These are phyloP conservation scores for Chlamydotis undulata DNA, from an alignment of 2,113 vertebrate species.

Conservation along the genomic window DNA sequence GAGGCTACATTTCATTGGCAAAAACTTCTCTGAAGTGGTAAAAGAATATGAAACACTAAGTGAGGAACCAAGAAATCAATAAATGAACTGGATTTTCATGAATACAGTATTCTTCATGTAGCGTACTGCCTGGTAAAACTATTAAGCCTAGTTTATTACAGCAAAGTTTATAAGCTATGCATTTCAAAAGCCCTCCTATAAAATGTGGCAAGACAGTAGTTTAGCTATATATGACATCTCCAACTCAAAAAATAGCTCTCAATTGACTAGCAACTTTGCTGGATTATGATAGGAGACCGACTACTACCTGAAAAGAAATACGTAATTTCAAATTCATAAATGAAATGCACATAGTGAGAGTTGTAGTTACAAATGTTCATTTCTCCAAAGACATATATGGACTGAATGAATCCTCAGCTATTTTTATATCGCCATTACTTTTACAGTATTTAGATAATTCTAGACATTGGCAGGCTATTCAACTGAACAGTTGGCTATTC, in stretches of 20 bases:
- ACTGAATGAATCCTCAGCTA: constrained; percentile 11
- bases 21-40: not conserved
- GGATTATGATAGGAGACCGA: not conserved
- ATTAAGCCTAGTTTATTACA: not conserved
- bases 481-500: not conserved
- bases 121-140: not conserved
- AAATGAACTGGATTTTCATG: not conserved
- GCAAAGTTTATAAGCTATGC: not conserved
- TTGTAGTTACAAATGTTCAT: not conserved
- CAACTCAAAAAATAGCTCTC: not conserved
- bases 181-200: not conserved
- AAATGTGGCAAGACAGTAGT: not conserved
- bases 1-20: not conserved
- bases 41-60: not conserved
- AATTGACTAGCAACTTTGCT: not conserved
- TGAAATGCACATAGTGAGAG: not conserved
- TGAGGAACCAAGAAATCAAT: not conserved
- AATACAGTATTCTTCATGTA: not conserved
- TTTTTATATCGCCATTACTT: not conserved
- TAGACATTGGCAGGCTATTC: not conserved
- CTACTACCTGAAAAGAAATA: not conserved
- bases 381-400: not conserved
- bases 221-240: not conserved
- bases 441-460: not conserved
- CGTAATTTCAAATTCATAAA: not conserved